These are phyloP conservation scores for Anoura caudifer DNA, from an alignment of 2,113 vertebrate genomes.

Conservation along the genomic window DNA sequence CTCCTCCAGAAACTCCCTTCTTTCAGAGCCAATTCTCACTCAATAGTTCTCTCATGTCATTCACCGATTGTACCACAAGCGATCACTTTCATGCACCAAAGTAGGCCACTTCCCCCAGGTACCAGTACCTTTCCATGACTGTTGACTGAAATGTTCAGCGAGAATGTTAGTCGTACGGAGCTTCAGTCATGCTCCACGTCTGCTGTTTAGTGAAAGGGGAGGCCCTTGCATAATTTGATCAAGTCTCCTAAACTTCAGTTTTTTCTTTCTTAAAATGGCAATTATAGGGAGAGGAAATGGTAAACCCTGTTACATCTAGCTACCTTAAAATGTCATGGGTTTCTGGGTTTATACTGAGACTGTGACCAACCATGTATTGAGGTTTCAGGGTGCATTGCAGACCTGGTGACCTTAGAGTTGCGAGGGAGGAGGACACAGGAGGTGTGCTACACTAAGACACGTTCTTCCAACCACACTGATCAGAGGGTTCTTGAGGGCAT, in stretches of 20 bases:
- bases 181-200: not conserved
- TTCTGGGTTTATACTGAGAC: not conserved
- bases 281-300: not conserved
- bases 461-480: not conserved
- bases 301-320: not conserved
- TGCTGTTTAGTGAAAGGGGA: not conserved
- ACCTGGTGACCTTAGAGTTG: not conserved
- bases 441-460: not conserved
- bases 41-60: not conserved
- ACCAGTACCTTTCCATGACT: not conserved
- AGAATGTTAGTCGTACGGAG: not conserved
- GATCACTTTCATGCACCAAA: not conserved
- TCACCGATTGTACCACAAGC: not conserved
- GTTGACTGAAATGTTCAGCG: not conserved
- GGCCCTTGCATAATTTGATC: not conserved
- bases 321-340: not conserved
- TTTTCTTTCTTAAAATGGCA: not conserved
- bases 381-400: not conserved
- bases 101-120: too few relatives aligned
- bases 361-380: not conserved
- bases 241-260: not conserved
- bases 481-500: not conserved
- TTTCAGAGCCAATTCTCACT: not conserved
- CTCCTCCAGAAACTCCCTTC: not conserved
- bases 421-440: not conserved